Conservation (phyloP, 2,113 vertebrate species). For the Chloropsis cyanopogon region DNA sequence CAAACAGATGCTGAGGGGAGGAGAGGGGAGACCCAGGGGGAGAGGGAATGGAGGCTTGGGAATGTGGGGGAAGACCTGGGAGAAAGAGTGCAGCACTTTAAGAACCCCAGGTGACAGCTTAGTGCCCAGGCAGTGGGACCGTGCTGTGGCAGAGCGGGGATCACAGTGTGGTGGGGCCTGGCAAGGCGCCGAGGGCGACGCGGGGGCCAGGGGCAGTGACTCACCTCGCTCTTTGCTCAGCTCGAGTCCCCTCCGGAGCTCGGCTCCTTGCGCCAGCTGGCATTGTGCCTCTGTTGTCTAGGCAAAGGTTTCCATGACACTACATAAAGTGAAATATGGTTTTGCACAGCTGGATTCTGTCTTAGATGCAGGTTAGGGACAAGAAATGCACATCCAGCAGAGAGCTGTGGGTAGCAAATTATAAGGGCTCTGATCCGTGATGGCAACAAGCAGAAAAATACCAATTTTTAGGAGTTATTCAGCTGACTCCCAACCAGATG, state of each 20-base stretch:
- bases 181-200: accelerated
- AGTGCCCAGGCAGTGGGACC: accelerated
- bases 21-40: background rate
- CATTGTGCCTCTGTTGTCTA: slow-evolving; percentile 50
- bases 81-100: background rate
- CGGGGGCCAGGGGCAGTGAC: accelerated
- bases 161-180: background rate
- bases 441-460: slow-evolving; percentile 31
- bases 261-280: background rate
- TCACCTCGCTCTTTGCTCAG: accelerated
- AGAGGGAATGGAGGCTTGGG: background rate
- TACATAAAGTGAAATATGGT: slow-evolving; percentile 50
- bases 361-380: slow-evolving; percentile 40
- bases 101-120: background rate
- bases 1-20: accelerated
- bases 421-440: slow-evolving; percentile 2
- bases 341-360: slow-evolving; percentile 53
- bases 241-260: accelerated
- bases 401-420: slow-evolving; percentile 29
- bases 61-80: background rate
- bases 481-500: background rate
- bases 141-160: background rate
- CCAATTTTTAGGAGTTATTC: slow-evolving; percentile 8
- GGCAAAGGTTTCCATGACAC: slow-evolving; percentile 61
- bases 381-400: slow-evolving; percentile 32